phyloP scores from a whole-genome alignment of 92 coral and sea anemone genomes.

The Parazoanthus darwini region DNA sequence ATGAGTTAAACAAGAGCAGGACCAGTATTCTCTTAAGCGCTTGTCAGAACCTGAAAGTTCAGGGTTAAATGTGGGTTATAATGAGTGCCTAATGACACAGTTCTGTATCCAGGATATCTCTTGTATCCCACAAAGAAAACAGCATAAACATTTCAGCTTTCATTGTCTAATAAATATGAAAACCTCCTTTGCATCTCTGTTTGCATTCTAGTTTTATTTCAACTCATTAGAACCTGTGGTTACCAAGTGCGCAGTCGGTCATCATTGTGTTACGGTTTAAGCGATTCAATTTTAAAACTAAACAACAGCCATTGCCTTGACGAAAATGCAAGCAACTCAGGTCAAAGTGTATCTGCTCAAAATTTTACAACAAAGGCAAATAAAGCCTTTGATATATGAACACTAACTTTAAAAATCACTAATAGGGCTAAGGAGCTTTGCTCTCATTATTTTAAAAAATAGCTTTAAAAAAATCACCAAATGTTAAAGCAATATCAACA shows the following conservation, averaged over 20 bases:
- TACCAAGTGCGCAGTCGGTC: neutral
- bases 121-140: neutral
- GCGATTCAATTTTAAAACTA: neutral
- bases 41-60: neutral
- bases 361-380: neutral
- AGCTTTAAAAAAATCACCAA: neutral
- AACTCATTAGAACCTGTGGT: neutral
- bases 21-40: neutral
- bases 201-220: neutral
- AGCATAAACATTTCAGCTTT: neutral
- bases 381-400: neutral
- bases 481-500: neutral
- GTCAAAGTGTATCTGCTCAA: neutral
- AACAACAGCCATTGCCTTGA: neutral
- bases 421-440: neutral
- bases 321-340: neutral
- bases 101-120: neutral
- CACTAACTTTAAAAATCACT: no score
- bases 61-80: neutral
- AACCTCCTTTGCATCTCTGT: neutral
- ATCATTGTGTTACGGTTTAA: neutral
- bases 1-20: neutral
- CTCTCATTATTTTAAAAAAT: no score
- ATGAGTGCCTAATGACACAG: neutral
- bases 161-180: neutral